Evolutionary conservation across 2,797 vertebrate genomes (phyloP).

Genomic region (Etheostoma perlongum): DNA sequence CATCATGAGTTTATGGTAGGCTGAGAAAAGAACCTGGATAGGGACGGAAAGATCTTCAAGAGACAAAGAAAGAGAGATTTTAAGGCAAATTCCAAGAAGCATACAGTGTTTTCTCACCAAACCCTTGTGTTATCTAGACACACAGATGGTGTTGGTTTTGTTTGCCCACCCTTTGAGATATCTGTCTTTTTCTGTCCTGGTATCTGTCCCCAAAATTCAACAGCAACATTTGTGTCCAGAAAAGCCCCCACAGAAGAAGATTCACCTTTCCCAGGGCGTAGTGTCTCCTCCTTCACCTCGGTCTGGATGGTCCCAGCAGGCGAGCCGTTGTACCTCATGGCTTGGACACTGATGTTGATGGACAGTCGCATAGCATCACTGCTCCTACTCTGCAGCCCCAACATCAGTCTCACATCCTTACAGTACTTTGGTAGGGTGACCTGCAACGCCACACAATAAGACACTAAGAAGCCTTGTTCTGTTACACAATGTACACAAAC

Average conservation of each 20-base stretch:
- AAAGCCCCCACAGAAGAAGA: background rate
- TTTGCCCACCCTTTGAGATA: no score
- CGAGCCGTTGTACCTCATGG: constrained; percentile 80
- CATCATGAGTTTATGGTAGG: constrained; percentile 74
- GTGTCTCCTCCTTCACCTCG: constrained; percentile 52
- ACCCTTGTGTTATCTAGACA: no score
- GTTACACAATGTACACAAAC: no score
- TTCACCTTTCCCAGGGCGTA: constrained; percentile 81
- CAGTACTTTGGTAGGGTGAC: constrained; percentile 60
- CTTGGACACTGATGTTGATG: constrained; percentile 77
- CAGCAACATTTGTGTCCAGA: background rate
- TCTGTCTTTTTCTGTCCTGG: no score
- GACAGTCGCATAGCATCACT: constrained; percentile 54
- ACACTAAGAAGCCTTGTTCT: background rate
- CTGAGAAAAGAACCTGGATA: constrained; percentile 71
- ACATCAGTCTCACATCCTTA: constrained; percentile 72
- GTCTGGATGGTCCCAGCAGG: constrained; percentile 68
- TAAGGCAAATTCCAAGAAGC: background rate
- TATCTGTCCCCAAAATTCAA: background rate
- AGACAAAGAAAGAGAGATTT: background rate
- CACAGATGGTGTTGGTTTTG: no score
- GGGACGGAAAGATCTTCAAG: constrained; percentile 64
- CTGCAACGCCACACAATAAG: constrained; percentile 27
- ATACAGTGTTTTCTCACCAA: background rate
- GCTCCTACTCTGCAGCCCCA: constrained; percentile 74